A percentile compares a stretch with the other conserved stretches of the same genome.
These are phyloP conservation scores for Pteria penguin DNA, from an alignment of 2,888 invertebrate species.

Conservation along the genomic window DNA sequence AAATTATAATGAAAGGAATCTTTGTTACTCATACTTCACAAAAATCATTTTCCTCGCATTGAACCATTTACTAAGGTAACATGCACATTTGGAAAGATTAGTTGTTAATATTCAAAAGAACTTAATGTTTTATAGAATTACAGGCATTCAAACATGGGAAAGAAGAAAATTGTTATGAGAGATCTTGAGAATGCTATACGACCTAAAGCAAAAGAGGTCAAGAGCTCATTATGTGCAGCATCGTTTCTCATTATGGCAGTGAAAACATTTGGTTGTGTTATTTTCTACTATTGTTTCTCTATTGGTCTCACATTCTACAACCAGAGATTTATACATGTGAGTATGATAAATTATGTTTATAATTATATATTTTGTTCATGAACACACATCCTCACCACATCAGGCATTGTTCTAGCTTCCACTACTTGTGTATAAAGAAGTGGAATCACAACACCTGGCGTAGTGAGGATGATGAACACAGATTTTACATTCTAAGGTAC, in stretches of 20 bases:
- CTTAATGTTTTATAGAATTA: too few relatives aligned
- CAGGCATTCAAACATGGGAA: too few relatives aligned
- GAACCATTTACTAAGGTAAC: too few relatives aligned
- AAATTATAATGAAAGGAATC: too few relatives aligned
- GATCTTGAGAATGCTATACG: constrained; percentile 46
- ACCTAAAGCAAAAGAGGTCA: constrained; percentile 65
- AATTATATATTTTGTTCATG: not conserved
- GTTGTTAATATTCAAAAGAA: too few relatives aligned
- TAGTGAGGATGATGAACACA: too few relatives aligned
- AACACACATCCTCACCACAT: not conserved
- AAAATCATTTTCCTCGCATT: too few relatives aligned
- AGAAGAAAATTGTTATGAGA: not conserved
- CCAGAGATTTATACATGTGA: constrained; percentile 92
- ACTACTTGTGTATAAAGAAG: not conserved
- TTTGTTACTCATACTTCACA: too few relatives aligned
- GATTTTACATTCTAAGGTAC: too few relatives aligned
- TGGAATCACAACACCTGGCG: too few relatives aligned
- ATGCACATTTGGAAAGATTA: too few relatives aligned
- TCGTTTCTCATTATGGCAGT: constrained; percentile 59
- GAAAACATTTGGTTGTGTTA: constrained; percentile 83
- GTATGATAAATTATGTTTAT: constrained; percentile 49
- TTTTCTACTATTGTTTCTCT: constrained; percentile 93
- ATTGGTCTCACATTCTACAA: constrained; percentile 98
- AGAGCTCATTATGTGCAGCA: constrained; percentile 63
- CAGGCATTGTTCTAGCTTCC: not conserved